A percentile compares a stretch with the other conserved stretches of the same genome.
These are phyloP conservation scores for Holothuria leucospilota DNA, from an alignment of 53 echinoderm and acorn worm genomes.

Conservation along the genomic window DNA sequence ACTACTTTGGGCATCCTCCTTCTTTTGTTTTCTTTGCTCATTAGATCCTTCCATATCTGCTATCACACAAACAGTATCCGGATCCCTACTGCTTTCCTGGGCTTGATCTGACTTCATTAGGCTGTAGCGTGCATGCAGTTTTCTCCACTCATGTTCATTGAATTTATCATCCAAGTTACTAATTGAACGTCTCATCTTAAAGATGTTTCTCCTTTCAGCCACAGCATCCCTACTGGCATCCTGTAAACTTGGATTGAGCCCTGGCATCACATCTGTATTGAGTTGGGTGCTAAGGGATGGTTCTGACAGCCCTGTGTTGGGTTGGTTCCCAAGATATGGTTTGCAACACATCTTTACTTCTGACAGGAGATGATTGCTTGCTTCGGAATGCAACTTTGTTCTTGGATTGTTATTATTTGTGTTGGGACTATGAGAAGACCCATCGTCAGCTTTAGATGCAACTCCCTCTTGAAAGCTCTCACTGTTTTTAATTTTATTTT, in stretches of 20 bases:
- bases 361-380: too few species aligned
- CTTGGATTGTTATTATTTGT: constrained; percentile 40
- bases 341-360: too few species aligned
- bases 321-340: too few species aligned
- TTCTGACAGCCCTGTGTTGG: too few species aligned
- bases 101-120: background rate
- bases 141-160: constrained; percentile 36
- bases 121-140: constrained; percentile 39
- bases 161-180: constrained; percentile 40
- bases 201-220: constrained; percentile 8
- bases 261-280: too few species aligned
- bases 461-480: constrained; percentile 18
- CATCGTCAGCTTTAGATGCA: background rate
- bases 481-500: constrained; percentile 13
- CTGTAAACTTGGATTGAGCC: background rate
- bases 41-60: background rate
- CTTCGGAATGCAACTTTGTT: background rate
- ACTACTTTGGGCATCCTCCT: background rate
- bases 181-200: constrained; percentile 13
- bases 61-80: background rate
- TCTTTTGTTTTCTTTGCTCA: background rate
- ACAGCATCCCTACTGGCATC: background rate
- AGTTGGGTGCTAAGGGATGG: too few species aligned
- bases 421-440: background rate
- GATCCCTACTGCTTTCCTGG: background rate